These are phyloP conservation scores for Volucella inanis DNA, from an alignment of 2,888 invertebrate species.

Conservation along the genomic window DNA sequence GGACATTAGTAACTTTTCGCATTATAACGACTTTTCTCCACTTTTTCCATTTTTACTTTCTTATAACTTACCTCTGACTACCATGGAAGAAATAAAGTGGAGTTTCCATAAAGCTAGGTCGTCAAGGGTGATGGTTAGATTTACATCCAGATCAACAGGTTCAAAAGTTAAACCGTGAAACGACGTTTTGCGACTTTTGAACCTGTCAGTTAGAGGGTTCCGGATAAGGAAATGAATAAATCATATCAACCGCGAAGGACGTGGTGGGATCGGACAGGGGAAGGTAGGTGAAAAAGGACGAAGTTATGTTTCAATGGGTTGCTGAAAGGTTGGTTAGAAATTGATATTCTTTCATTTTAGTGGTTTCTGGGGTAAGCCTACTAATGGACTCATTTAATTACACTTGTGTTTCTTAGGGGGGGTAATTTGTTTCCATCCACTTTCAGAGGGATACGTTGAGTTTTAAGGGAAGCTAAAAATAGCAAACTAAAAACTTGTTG, in stretches of 20 bases:
- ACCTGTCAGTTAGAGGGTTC: background rate
- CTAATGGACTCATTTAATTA: slow-evolving; percentile 19
- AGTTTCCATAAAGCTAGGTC: no score
- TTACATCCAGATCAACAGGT: slow-evolving; percentile 21
- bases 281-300: no score
- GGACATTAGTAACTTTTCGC: no score
- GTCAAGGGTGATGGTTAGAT: slow-evolving; percentile 3
- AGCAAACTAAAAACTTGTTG: no score
- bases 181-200: background rate
- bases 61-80: no score
- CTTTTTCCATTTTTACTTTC: no score
- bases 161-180: background rate
- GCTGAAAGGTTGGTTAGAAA: background rate
- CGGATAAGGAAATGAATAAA: background rate
- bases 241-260: slow-evolving; percentile 12
- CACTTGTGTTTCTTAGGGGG: background rate
- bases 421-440: slow-evolving; percentile 17
- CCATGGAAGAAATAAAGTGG: no score
- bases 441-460: background rate
- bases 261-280: background rate
- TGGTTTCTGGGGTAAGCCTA: slow-evolving; percentile 25
- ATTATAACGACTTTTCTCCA: no score
- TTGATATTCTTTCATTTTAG: slow-evolving; percentile 20
- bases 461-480: no score
- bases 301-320: slow-evolving; percentile 9